phyloP scores from a whole-genome alignment of 2,113 vertebrate species.

The Siphamia tubifer region DNA sequence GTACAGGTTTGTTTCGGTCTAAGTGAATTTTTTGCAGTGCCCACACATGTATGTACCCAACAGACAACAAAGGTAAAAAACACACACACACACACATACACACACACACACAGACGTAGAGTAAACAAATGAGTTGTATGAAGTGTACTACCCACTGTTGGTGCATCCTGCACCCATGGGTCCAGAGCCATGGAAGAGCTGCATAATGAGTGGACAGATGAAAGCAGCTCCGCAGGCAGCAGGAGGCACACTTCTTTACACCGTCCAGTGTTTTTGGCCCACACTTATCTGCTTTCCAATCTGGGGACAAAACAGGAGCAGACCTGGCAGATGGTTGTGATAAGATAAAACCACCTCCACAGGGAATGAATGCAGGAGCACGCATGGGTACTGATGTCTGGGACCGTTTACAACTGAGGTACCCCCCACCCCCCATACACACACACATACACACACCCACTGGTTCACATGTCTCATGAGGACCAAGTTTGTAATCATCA shows the following conservation, averaged over 20 bases:
- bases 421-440: no score
- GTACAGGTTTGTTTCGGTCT: neutral
- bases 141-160: slow-evolving; percentile 45
- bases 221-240: slow-evolving; percentile 59
- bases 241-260: slow-evolving; percentile 51
- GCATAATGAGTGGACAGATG: slow-evolving; percentile 62
- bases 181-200: slow-evolving; percentile 19
- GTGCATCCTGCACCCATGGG: slow-evolving; percentile 52
- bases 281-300: slow-evolving; percentile 45
- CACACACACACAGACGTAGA: slow-evolving; percentile 31
- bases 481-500: no score
- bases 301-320: slow-evolving; percentile 54
- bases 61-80: neutral
- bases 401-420: slow-evolving; percentile 6
- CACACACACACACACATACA: slow-evolving; percentile 27
- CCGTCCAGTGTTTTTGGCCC: slow-evolving; percentile 47
- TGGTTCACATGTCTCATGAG: no score
- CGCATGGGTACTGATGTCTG: slow-evolving; percentile 12
- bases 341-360: slow-evolving; percentile 51
- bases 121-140: slow-evolving; percentile 49
- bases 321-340: slow-evolving; percentile 64
- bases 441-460: no score
- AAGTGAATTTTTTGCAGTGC: neutral
- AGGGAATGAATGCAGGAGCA: slow-evolving; percentile 17
- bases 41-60: neutral